phyloP scores from a whole-genome alignment of 1,140 invertebrate species.

The Galleria mellonella region DNA sequence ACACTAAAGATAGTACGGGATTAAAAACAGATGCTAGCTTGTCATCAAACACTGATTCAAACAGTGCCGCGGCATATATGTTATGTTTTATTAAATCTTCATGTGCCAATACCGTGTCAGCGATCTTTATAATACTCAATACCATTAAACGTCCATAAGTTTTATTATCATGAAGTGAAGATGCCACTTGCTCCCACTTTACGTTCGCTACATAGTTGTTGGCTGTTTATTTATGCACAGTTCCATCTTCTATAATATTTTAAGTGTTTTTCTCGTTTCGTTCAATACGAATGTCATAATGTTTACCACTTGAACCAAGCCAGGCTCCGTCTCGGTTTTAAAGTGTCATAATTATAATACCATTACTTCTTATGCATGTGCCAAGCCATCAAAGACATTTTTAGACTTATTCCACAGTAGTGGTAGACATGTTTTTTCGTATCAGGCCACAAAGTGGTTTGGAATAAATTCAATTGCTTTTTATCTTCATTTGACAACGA shows the following conservation, averaged over 20 bases:
- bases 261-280: constrained; percentile 16
- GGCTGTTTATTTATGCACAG: constrained; percentile 15
- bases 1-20: too few relatives aligned
- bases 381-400: not conserved
- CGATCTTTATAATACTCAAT: too few relatives aligned
- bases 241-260: constrained; percentile 11
- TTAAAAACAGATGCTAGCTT: too few relatives aligned
- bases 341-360: constrained; percentile 7
- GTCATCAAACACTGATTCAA: too few relatives aligned
- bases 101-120: too few relatives aligned
- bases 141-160: too few relatives aligned
- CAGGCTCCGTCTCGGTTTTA: not conserved
- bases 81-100: too few relatives aligned
- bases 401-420: too few relatives aligned
- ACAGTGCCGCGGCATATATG: too few relatives aligned
- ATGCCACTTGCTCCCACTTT: too few relatives aligned
- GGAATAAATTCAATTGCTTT: constrained; percentile 18
- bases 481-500: constrained; percentile 23
- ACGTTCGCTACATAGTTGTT: constrained; percentile 7
- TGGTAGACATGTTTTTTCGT: too few relatives aligned
- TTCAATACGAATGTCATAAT: constrained; percentile 8
- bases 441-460: constrained; percentile 4
- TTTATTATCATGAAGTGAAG: too few relatives aligned
- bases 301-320: constrained; percentile 15
- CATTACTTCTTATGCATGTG: not conserved